Conservation (phyloP, 2,888 invertebrate species). For the Horisme vitalbata region DNA sequence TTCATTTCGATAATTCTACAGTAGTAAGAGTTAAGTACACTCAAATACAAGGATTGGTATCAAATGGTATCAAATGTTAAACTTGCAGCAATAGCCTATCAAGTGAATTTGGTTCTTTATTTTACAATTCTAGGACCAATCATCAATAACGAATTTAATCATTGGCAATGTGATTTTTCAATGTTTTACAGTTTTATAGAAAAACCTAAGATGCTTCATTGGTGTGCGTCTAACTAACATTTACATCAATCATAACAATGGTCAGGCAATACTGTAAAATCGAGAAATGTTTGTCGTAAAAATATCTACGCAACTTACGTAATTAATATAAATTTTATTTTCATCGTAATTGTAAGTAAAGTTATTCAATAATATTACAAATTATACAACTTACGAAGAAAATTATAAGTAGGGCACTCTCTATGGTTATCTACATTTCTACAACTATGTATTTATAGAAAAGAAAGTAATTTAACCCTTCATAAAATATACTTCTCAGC, state of each 20-base stretch:
- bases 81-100: slow-evolving; percentile 74
- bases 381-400: slow-evolving; percentile 9
- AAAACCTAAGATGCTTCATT: slow-evolving; percentile 2
- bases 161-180: slow-evolving; percentile 9
- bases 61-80: slow-evolving; percentile 82
- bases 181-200: slow-evolving; percentile 22
- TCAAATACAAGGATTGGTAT: slow-evolving; percentile 82
- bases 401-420: slow-evolving; percentile 24
- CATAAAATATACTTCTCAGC: slow-evolving; percentile 55
- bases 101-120: slow-evolving; percentile 76
- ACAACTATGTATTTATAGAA: slow-evolving; percentile 61
- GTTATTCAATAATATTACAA: slow-evolving; percentile 1
- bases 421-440: slow-evolving; percentile 79
- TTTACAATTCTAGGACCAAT: slow-evolving; percentile 63
- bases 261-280: not conserved
- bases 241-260: not conserved
- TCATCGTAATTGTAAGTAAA: not conserved
- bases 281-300: slow-evolving; percentile 2
- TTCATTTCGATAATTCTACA: slow-evolving; percentile 80
- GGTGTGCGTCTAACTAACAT: slow-evolving; percentile 2
- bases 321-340: not conserved
- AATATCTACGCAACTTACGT: slow-evolving; percentile 1
- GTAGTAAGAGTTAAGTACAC: slow-evolving; percentile 80
- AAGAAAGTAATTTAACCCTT: slow-evolving; percentile 43
- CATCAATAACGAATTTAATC: slow-evolving; percentile 43